These are phyloP conservation scores for Platalea minor DNA, from an alignment of 2,797 vertebrate species.

Conservation along the genomic window DNA sequence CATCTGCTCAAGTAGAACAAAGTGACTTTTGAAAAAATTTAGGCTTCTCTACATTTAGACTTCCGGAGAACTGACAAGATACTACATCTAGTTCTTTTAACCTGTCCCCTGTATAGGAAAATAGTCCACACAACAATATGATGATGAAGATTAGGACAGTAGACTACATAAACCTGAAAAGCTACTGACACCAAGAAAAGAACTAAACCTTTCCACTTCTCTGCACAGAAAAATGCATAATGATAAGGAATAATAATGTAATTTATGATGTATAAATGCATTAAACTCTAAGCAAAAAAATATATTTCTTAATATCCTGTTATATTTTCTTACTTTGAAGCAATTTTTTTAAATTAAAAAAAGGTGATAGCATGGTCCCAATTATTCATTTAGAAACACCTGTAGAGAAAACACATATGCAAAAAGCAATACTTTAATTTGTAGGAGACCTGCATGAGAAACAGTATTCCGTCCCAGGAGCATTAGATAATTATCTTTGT, in stretches of 20 bases:
- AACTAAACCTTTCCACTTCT: not conserved
- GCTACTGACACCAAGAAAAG: not conserved
- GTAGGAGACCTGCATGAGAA: not conserved
- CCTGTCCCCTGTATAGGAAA: not conserved
- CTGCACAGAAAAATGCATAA: not conserved
- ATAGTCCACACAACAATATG: not conserved
- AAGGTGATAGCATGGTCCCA: not conserved
- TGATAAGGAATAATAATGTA: not conserved
- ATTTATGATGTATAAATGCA: not conserved
- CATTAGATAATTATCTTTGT: not conserved
- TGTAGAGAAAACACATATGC: not conserved
- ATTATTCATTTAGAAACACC: not conserved
- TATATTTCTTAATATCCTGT: not conserved
- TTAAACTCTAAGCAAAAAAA: not conserved
- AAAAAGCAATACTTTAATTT: not conserved
- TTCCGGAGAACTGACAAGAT: not conserved
- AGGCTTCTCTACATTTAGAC: not conserved
- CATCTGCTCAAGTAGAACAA: accelerated
- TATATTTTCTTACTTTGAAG: not conserved
- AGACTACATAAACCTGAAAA: not conserved
- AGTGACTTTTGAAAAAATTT: not conserved
- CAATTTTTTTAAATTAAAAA: not conserved
- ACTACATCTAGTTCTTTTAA: not conserved
- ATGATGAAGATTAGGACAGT: not conserved
- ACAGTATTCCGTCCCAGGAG: not conserved